These are phyloP conservation scores for Drosophila malerkotliana DNA, from an alignment of 1,140 invertebrate species.

Conservation along the genomic window DNA sequence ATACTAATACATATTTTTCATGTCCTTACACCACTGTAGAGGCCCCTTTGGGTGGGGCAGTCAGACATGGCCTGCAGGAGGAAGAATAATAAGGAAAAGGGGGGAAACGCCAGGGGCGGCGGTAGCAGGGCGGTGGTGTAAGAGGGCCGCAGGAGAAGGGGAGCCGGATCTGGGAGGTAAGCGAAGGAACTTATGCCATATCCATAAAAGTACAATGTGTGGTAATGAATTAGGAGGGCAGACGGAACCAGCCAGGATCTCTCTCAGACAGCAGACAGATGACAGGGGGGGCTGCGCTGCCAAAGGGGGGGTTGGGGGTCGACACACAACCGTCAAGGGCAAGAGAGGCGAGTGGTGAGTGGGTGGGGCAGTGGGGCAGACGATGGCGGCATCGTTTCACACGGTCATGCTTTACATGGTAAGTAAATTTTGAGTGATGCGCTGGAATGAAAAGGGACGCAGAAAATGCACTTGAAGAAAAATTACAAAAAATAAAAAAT, in stretches of 20 bases:
- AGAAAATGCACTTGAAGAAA: constrained; percentile 11
- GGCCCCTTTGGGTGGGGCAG: constrained; percentile 16
- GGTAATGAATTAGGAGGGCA: constrained; percentile 42
- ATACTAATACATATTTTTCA: background rate
- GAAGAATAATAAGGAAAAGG: background rate
- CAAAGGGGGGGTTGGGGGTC: background rate
- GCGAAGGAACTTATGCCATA: constrained; percentile 40
- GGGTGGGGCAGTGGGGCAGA: constrained; percentile 9
- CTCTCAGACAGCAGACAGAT: constrained; percentile 21
- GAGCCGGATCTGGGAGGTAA: constrained; percentile 11
- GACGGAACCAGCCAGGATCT: constrained; percentile 21
- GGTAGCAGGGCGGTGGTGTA: too few species aligned
- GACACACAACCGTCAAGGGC: too few species aligned
- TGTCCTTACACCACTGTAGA: constrained; percentile 26
- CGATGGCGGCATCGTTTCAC: constrained; percentile 51
- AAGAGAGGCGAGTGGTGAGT: background rate
- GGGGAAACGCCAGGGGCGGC: too few species aligned
- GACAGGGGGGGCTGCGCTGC: background rate
- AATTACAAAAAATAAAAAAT: background rate
- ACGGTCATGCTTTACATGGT: constrained; percentile 60
- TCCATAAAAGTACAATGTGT: constrained; percentile 61
- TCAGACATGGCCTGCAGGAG: constrained; percentile 10
- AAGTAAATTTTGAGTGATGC: constrained; percentile 55
- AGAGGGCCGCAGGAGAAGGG: background rate
- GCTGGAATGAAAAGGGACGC: constrained; percentile 31